Conservation (phyloP, 2,113 vertebrate species). For the Gobiocypris rarus region DNA sequence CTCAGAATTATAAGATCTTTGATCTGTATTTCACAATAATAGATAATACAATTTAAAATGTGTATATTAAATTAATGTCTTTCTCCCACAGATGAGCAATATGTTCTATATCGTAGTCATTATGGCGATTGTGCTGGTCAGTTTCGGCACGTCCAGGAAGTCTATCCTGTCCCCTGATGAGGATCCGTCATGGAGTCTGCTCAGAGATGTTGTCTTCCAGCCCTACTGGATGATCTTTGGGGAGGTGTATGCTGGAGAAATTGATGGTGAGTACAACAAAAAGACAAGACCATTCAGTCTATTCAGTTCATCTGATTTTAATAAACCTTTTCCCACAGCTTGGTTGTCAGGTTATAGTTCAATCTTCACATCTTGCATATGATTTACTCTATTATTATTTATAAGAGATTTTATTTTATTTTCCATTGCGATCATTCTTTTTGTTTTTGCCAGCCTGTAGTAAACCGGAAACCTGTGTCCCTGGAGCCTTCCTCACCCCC, state of each 20-base stretch:
- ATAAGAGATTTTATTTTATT: neutral
- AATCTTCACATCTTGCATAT: neutral
- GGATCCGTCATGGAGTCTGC: slow-evolving; percentile 88
- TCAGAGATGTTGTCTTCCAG: slow-evolving; percentile 89
- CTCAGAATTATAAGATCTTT: neutral
- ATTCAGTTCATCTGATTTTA: neutral
- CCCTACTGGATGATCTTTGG: slow-evolving; percentile 99
- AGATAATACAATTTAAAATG: neutral
- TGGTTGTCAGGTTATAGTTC: neutral
- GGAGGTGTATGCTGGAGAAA: slow-evolving; percentile 91
- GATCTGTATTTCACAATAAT: neutral
- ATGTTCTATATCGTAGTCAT: slow-evolving; percentile 99
- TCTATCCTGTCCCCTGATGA: slow-evolving; percentile 90
- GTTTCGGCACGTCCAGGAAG: slow-evolving; percentile 93
- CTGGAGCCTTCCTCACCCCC: slow-evolving; percentile 87
- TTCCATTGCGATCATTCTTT: slow-evolving; percentile 42
- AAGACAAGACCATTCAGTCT: neutral
- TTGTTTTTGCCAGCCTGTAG: slow-evolving; percentile 80
- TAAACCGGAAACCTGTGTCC: slow-evolving; percentile 76
- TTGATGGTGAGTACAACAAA: slow-evolving; percentile 80
- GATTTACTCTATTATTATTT: neutral
- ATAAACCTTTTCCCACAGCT: neutral
- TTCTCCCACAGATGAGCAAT: slow-evolving; percentile 83
- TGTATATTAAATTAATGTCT: neutral
- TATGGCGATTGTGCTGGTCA: slow-evolving; percentile 95